Evolutionary conservation across 2,113 vertebrate species (phyloP).

Genomic region (Tympanuchus pallidicinctus): DNA sequence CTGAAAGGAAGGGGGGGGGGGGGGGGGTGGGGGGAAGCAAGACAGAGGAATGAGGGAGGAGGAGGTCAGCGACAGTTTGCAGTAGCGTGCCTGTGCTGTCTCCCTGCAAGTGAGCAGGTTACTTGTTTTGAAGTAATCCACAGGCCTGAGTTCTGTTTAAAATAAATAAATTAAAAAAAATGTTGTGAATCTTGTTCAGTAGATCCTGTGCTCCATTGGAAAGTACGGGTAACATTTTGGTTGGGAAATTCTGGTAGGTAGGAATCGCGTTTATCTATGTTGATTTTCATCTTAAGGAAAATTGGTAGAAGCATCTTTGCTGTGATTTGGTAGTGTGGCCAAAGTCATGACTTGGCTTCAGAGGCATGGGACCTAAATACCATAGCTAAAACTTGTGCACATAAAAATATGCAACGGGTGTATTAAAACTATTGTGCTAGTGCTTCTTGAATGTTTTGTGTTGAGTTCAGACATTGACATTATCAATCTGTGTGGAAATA

Average conservation of each 20-base stretch:
- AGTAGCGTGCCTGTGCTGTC: background rate
- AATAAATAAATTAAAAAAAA: background rate
- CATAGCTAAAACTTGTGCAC: background rate
- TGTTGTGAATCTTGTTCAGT: background rate
- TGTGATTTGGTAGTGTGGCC: background rate
- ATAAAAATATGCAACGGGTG: background rate
- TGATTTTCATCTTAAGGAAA: background rate
- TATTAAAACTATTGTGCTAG: background rate
- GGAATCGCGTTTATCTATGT: background rate
- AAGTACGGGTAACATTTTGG: background rate
- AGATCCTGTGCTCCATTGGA: rapidly evolving
- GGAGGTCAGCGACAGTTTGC: background rate
- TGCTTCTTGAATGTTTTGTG: background rate
- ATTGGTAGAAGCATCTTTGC: background rate
- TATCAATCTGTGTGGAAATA: background rate
- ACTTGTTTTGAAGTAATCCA: rapidly evolving
- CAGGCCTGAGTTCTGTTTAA: background rate
- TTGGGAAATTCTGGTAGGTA: background rate
- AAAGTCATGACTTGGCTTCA: background rate
- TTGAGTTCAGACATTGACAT: background rate
- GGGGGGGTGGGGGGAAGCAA: background rate
- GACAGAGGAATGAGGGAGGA: background rate
- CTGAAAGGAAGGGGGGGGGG: background rate
- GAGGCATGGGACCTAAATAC: background rate
- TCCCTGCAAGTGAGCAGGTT: background rate